phyloP scores from a whole-genome alignment of 2,888 invertebrate genomes.

The Amiota communis region DNA sequence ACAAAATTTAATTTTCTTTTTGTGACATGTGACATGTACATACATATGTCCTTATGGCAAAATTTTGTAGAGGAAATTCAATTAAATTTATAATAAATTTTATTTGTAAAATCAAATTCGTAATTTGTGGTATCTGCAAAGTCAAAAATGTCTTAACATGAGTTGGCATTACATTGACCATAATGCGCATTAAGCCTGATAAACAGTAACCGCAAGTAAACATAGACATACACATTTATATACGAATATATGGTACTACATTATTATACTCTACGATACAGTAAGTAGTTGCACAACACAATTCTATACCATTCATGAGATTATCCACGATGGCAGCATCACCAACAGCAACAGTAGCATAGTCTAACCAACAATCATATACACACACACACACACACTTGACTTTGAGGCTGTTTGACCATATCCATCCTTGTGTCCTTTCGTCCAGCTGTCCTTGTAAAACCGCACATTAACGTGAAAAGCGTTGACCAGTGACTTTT shows the following conservation, averaged over 20 bases:
- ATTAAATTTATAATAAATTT: not conserved
- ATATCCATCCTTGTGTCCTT: too few relatives aligned
- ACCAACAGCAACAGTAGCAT: not conserved
- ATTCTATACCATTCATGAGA: not conserved
- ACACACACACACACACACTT: not conserved
- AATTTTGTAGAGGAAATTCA: too few relatives aligned
- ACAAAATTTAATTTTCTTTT: too few relatives aligned
- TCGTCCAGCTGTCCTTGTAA: not conserved
- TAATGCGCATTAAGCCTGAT: conserved; percentile 54
- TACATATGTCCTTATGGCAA: too few relatives aligned
- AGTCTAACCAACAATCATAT: not conserved
- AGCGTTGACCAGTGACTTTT: conserved; percentile 22
- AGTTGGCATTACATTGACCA: conserved; percentile 35
- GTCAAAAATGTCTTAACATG: not conserved
- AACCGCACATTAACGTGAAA: conserved; percentile 11
- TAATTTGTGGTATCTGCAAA: conserved; percentile 22
- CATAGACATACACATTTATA: not conserved
- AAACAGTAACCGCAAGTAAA: conserved; percentile 43
- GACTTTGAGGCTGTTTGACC: too few relatives aligned
- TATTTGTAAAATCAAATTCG: conserved; percentile 44
- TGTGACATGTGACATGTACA: too few relatives aligned
- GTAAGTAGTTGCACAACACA: not conserved
- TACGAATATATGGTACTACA: not conserved
- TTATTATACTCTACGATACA: too few relatives aligned
- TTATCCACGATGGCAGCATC: not conserved